Percentiles rank a stretch among this genome's conserved stretches.
Evolutionary conservation across 2,113 vertebrate species (phyloP).

Genomic region (Tonatia bakeri): DNA sequence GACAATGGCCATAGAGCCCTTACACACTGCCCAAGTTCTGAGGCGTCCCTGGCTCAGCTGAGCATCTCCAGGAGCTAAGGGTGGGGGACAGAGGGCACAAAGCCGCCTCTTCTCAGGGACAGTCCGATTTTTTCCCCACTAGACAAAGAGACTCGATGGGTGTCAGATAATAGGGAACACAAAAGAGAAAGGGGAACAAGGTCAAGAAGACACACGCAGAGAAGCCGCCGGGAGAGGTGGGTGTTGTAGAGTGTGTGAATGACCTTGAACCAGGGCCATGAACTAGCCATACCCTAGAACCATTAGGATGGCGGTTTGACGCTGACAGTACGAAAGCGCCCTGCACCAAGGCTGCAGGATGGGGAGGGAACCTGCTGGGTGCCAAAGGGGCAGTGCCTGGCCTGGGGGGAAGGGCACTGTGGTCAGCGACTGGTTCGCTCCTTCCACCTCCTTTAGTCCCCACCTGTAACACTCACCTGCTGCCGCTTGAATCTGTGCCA

Average conservation of each 20-base stretch:
- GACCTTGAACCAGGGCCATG: background rate
- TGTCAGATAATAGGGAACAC: too few relatives aligned
- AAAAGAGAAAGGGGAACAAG: background rate
- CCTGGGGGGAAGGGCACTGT: background rate
- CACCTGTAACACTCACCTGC: background rate
- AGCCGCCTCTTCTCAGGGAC: background rate
- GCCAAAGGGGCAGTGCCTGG: too few relatives aligned
- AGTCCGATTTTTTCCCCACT: background rate
- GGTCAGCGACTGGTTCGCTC: background rate
- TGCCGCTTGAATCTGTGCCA: background rate
- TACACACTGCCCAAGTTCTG: background rate
- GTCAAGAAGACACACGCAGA: background rate
- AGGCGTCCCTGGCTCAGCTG: background rate
- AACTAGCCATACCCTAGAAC: background rate
- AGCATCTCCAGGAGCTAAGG: background rate
- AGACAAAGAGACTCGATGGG: background rate
- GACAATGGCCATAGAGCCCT: background rate
- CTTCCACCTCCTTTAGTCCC: background rate
- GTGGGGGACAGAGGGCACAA: background rate
- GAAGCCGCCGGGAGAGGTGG: too few relatives aligned
- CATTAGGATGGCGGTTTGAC: background rate
- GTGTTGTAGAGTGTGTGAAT: background rate
- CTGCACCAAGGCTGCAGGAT: background rate
- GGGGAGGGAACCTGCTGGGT: background rate
- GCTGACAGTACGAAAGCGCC: accelerated